A percentile compares a stretch with the other conserved stretches of the same genome.
Conservation (phyloP, 1,140 invertebrate genomes). For the Panagrolaimus sp. region DNA sequence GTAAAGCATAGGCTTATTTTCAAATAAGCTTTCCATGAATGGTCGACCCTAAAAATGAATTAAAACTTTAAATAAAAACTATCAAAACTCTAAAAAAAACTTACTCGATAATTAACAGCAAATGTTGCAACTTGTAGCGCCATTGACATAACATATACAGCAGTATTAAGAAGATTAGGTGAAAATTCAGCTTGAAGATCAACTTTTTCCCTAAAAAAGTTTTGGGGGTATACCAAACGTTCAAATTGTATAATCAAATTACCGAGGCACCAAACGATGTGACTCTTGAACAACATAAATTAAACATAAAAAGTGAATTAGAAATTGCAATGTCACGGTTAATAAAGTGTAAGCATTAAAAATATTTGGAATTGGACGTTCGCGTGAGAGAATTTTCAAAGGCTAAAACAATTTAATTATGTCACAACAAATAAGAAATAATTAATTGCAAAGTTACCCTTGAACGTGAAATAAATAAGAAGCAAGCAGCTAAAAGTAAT, state of each 20-base stretch:
- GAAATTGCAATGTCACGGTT: conserved; percentile 89
- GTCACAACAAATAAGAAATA: conserved; percentile 11
- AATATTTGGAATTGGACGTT: conserved; percentile 92
- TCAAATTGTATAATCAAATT: conserved; percentile 14
- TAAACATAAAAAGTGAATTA: conserved; percentile 84
- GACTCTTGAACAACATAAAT: conserved; percentile 72
- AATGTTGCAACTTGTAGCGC: conserved; percentile 94
- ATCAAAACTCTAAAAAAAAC: conserved; percentile 38
- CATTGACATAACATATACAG: conserved; percentile 96
- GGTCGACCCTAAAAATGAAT: conserved; percentile 82
- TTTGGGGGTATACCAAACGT: conserved; percentile 16
- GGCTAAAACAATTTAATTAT: conserved; percentile 68
- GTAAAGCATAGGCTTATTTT: conserved; percentile 86
- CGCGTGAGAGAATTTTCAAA: conserved; percentile 80
- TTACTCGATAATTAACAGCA: conserved; percentile 94
- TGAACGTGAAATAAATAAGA: conserved; percentile 93
- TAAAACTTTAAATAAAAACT: too few species aligned
- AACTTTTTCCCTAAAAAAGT: conserved; percentile 45
- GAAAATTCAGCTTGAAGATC: conserved; percentile 82
- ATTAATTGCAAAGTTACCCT: conserved; percentile 67
- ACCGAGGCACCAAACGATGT: conserved; percentile 56
- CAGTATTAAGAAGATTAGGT: conserved; percentile 88
- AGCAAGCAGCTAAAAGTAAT: conserved; percentile 84
- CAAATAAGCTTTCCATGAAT: conserved; percentile 89
- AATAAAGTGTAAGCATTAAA: conserved; percentile 95